Evolutionary conservation across 1,140 invertebrate species (phyloP).

Genomic region (Protaetia brevitarsis): DNA sequence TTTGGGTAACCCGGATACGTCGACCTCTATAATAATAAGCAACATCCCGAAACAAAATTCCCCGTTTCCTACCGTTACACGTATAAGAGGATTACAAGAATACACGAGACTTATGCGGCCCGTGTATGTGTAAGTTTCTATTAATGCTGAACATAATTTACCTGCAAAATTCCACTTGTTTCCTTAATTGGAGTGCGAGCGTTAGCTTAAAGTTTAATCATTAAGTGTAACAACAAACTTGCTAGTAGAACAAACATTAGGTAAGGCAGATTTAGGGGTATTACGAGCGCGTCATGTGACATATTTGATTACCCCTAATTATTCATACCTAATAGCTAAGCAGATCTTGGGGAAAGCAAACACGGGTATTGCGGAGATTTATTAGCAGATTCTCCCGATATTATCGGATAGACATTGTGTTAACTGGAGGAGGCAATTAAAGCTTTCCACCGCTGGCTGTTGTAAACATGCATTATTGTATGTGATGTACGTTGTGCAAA

Average conservation of each 20-base stretch:
- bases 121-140: slow-evolving; percentile 5
- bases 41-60: background rate
- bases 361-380: background rate
- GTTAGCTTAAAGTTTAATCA: slow-evolving; percentile 7
- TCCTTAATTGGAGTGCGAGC: background rate
- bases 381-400: background rate
- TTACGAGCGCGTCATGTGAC: background rate
- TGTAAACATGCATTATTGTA: too few species aligned
- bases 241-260: background rate
- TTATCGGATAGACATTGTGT: too few species aligned
- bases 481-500: too few species aligned
- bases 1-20: too few species aligned
- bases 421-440: too few species aligned
- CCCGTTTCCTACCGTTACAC: background rate
- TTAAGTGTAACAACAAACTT: slow-evolving; percentile 8
- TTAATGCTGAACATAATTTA: slow-evolving; percentile 8
- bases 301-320: background rate
- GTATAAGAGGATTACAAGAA: background rate
- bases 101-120: background rate
- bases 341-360: background rate
- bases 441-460: too few species aligned
- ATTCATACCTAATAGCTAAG: background rate
- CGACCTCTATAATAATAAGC: too few species aligned
- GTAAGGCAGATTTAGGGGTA: background rate
- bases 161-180: background rate